Conservation (phyloP, 2,113 vertebrate genomes). For the Cottus gobio region DNA sequence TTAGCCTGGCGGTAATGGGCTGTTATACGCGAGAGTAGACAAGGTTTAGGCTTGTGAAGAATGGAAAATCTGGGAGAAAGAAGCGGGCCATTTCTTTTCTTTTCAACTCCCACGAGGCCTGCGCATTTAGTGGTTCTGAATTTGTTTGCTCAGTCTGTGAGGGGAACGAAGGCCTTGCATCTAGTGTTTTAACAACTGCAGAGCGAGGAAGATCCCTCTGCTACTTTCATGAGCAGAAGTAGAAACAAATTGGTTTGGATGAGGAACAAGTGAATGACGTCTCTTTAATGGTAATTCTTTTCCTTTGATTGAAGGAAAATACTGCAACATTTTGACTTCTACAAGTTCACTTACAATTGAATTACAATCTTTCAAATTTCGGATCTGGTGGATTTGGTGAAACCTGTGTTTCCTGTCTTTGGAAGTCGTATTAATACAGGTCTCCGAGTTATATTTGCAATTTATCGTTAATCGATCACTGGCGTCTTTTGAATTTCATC, state of each 20-base stretch:
- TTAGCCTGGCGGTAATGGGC: slow-evolving; percentile 54
- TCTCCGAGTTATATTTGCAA: background rate
- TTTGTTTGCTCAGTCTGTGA: slow-evolving; percentile 4
- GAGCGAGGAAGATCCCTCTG: background rate
- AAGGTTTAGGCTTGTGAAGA: slow-evolving; percentile 50
- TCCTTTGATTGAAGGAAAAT: background rate
- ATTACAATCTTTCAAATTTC: background rate
- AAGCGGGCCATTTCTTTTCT: background rate
- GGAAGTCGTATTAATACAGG: background rate
- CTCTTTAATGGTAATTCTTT: background rate
- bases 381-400: background rate
- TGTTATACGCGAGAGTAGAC: slow-evolving; percentile 38
- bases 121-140: background rate
- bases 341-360: background rate
- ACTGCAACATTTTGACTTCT: background rate
- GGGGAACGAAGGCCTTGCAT: background rate
- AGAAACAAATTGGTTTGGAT: background rate
- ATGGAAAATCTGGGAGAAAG: slow-evolving; percentile 16
- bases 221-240: background rate
- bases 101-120: background rate
- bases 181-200: background rate
- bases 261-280: background rate
- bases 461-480: background rate
- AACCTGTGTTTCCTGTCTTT: background rate
- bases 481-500: background rate